Evolutionary conservation across 2,888 invertebrate species (phyloP).

Genomic region (Gari tellinella): DNA sequence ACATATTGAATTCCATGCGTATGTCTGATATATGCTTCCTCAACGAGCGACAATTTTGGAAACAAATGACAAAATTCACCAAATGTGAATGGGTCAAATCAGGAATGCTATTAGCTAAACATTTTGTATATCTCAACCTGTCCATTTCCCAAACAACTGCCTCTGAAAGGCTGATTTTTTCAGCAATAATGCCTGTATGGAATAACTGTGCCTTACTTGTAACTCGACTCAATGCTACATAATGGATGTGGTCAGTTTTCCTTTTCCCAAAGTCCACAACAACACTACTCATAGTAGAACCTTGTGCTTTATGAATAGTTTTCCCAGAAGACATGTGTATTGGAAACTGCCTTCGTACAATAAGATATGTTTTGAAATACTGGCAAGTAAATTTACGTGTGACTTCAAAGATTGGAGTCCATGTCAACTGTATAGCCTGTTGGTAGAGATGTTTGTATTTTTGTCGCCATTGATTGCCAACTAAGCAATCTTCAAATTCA

Average conservation of each 20-base stretch:
- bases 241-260: conserved; percentile 49
- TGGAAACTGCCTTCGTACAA: conserved; percentile 54
- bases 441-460: conserved; percentile 41
- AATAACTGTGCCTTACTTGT: conserved; percentile 27
- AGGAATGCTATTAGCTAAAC: conserved; percentile 9
- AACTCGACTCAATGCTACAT: conserved; percentile 59
- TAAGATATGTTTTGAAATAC: conserved; percentile 24
- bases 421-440: conserved; percentile 7
- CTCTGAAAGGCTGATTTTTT: conserved; percentile 34
- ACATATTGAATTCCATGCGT: conserved; percentile 21
- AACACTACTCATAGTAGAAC: conserved; percentile 43
- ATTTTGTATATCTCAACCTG: conserved; percentile 18
- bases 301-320: conserved; percentile 60
- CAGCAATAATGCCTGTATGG: conserved; percentile 32
- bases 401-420: conserved; percentile 36
- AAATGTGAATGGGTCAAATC: not conserved
- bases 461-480: conserved; percentile 33
- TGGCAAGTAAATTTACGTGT: conserved; percentile 20
- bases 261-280: conserved; percentile 50
- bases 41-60: conserved; percentile 50
- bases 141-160: conserved; percentile 45
- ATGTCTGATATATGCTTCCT: conserved; percentile 42
- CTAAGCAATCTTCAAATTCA: conserved; percentile 35
- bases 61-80: conserved; percentile 8
- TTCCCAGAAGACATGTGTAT: conserved; percentile 52